phyloP scores from a whole-genome alignment of 1,140 invertebrate species.

The Drosophila tsacasi region DNA sequence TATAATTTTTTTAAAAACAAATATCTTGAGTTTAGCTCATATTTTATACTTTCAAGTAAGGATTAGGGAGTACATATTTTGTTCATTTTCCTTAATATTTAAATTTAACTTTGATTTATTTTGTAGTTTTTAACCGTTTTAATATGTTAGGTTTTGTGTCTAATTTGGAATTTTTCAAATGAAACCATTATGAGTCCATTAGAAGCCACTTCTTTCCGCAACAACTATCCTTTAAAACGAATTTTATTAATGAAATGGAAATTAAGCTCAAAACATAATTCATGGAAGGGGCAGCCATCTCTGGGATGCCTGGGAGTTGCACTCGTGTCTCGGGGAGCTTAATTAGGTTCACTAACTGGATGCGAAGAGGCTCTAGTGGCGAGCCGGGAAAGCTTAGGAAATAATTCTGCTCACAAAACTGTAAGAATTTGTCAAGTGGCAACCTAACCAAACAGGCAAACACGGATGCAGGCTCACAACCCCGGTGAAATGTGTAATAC shows the following conservation, averaged over 20 bases:
- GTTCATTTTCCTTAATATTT: neutral
- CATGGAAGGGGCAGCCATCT: neutral
- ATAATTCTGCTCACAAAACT: constrained; percentile 72
- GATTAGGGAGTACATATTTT: neutral
- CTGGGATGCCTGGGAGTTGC: constrained; percentile 7
- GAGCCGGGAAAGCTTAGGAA: constrained; percentile 46
- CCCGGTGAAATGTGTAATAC: constrained; percentile 23
- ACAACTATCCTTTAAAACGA: neutral
- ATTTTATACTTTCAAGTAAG: too few species aligned
- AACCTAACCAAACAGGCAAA: constrained; percentile 51
- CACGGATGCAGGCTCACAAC: constrained; percentile 33
- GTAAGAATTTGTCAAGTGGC: constrained; percentile 80
- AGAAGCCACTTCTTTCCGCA: neutral
- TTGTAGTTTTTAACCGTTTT: too few species aligned
- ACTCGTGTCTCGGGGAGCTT: constrained; percentile 15
- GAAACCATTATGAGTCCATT: neutral
- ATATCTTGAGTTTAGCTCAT: neutral
- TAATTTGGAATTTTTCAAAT: too few species aligned
- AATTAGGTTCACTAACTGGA: constrained; percentile 51
- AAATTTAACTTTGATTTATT: too few species aligned
- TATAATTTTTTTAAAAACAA: neutral
- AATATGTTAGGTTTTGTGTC: too few species aligned
- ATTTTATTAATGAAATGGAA: neutral
- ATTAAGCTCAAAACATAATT: neutral
- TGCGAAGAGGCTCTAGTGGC: constrained; percentile 28